Conservation (phyloP, 2,888 invertebrate genomes). For the Philaethria dido region DNA sequence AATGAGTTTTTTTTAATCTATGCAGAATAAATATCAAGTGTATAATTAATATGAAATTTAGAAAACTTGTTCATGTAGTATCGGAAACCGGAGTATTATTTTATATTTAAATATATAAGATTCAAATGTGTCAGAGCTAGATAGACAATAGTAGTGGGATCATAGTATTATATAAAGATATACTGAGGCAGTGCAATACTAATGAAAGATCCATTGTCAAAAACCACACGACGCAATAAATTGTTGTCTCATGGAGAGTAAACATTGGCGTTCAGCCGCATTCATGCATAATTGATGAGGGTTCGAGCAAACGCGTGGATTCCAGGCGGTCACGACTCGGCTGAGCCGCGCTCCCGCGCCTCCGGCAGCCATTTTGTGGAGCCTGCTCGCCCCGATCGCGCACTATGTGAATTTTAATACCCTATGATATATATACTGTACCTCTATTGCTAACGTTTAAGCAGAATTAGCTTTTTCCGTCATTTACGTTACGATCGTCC, state of each 20-base stretch:
- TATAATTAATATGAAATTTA: not conserved
- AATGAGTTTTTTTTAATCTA: not conserved
- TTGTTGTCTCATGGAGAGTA: constrained; percentile 80
- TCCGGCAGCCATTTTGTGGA: constrained; percentile 81
- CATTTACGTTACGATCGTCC: constrained; percentile 63
- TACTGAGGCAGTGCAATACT: constrained; percentile 27
- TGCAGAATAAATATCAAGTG: not conserved
- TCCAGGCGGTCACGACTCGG: constrained; percentile 80
- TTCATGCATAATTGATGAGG: constrained; percentile 83
- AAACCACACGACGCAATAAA: constrained; percentile 82
- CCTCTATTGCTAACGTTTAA: constrained; percentile 7
- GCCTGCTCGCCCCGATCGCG: constrained; percentile 69
- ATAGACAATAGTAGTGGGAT: not conserved
- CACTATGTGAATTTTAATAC: constrained; percentile 75
- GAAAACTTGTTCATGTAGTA: not conserved
- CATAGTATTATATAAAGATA: constrained; percentile 4
- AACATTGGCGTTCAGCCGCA: constrained; percentile 80
- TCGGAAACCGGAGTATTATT: not conserved
- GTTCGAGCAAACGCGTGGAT: constrained; percentile 77
- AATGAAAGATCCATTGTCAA: constrained; percentile 58
- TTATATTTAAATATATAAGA: not conserved
- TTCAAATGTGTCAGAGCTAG: not conserved
- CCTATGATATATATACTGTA: constrained; percentile 58
- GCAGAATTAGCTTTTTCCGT: constrained; percentile 31
- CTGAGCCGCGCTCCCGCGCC: constrained; percentile 68